Evolutionary conservation across 2,888 invertebrate species (phyloP), one percentile per base, ranked within the genome.

Genomic region (Drosophila incognita): DNA sequence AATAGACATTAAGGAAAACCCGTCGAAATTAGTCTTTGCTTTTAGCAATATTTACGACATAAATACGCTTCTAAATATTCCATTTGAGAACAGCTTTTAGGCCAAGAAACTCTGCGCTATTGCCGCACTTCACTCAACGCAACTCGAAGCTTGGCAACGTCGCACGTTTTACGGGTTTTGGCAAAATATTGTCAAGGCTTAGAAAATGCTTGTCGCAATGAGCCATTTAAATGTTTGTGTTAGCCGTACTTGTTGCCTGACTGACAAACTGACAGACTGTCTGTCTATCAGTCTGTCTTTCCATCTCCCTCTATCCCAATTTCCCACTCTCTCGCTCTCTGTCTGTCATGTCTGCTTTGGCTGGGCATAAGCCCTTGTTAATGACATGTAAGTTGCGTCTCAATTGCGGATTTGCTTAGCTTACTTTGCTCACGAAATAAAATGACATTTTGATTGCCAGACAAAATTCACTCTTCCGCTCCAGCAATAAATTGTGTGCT

Each of bases 301-400:
- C 40, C 5, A 1, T n/a, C 54, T 56, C 13, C 29, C 11, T 36
- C 21, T 46, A 46, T 52, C 21, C 27, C 31, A 4, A 10, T 27
- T 24, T 53, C 10, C 15, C 24, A 6, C 21, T 21, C 29, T 10
- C 8, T 57, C 38, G 5, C 38, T 31, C 29, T 33, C 13, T 48
- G 29, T 57, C 53, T 73, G 53, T 51, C 60, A 46, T 79, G 58
- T 51, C 63, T 59, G 59, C 36, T 69, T 56, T 68, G 56, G 63
- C 46, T 51, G 40, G 42, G 60, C 65, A 62, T 89, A 85, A 86
- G 76, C 84, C 83, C 82, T 67, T 74, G 87, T 74, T 89, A 87
- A 91, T 91, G 87, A 87, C 90, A 80, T 84, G 83, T 82, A 82
- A 90, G 82, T 89, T 78, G 77, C 68, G 91, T 89, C 90, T 90